Evolutionary conservation across 53 echinoderm and acorn worm genomes (phyloP), one percentile per base, ranked within the genome.

Genomic region (Luidia sarsii): DNA sequence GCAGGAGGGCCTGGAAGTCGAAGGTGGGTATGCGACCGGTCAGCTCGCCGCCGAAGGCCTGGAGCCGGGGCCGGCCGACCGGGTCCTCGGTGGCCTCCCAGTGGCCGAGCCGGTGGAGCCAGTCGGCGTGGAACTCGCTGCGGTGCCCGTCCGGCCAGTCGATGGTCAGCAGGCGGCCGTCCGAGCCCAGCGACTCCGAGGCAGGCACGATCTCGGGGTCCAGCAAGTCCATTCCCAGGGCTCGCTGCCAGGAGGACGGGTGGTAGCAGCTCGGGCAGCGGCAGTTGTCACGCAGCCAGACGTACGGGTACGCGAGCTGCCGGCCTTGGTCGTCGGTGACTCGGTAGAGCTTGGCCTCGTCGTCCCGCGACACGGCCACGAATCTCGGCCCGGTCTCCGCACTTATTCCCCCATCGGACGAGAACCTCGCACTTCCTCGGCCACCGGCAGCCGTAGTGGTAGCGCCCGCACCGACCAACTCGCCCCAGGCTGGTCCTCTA

Each of bases 241-340:
- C 27, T 13, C 91, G 64, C 25, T 68, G 65, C 36, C 71, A 50
- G 28, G 88, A 81, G 25, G 80, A 70, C 4, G 80, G 88, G 21
- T 92, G 87, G 49, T 81, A 92, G 68, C 92, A 92, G 25, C 84
- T 46, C 0, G 63, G 37, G 43, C 92, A 92, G 7, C 88, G 85
- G 55, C 92, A 92, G 68, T 95, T 92, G 52, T 95, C 96, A 31
- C 83, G 67, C 30, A 95, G 49, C 86, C 92, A 95, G 23, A 95
- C 92, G 66, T 82, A 95, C 0, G 96, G 96, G 34, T 93, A 95
- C 10, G 41, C 80, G 0, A 75, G 56, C 21, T 37, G 41, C 25
- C 30, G 27, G 27, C 77, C 77, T 20, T 10, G 43, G 60, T 57
- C 57, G 18, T 46, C 16, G 2, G 1, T 13, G 33, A 61, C 33